phyloP scores from a whole-genome alignment of 2,113 vertebrate genomes.

The Lethenteron reissneri region DNA sequence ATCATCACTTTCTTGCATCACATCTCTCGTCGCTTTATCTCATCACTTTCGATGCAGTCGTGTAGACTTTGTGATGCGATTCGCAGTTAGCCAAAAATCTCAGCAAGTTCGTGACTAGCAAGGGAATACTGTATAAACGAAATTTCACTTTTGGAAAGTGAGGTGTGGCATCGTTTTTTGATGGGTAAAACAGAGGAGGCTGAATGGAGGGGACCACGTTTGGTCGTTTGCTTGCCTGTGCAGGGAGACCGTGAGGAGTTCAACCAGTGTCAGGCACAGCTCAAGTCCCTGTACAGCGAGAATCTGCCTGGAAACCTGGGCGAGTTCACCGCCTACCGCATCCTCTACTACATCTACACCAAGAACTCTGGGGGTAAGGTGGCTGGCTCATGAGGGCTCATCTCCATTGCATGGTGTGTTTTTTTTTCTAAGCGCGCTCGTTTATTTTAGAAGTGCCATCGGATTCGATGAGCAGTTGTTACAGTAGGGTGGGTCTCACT shows the following conservation, averaged over 20 bases:
- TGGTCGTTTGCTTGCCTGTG: background rate
- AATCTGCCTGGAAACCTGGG: slow-evolving; percentile 49
- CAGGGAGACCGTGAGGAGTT: slow-evolving; percentile 80
- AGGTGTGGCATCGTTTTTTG: background rate
- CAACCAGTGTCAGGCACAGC: slow-evolving; percentile 74
- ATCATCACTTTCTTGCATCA: no score
- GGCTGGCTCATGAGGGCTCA: background rate
- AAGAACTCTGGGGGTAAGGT: slow-evolving; percentile 53
- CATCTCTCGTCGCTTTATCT: no score
- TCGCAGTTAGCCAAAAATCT: no score
- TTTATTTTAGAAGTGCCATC: no score
- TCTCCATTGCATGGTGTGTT: background rate
- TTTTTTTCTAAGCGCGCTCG: background rate
- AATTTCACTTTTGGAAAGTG: background rate
- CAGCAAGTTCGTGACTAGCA: background rate
- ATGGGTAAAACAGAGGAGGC: background rate
- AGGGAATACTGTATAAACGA: background rate
- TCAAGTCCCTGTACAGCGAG: slow-evolving; percentile 59
- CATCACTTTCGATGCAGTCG: no score
- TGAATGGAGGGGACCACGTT: background rate
- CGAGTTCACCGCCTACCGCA: slow-evolving; percentile 62
- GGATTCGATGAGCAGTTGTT: no score
- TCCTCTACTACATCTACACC: slow-evolving; percentile 75
- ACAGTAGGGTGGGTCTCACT: no score
- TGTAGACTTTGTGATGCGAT: no score